These are phyloP conservation scores for Myotis myotis DNA, from an alignment of 2,797 vertebrate species.

Conservation along the genomic window DNA sequence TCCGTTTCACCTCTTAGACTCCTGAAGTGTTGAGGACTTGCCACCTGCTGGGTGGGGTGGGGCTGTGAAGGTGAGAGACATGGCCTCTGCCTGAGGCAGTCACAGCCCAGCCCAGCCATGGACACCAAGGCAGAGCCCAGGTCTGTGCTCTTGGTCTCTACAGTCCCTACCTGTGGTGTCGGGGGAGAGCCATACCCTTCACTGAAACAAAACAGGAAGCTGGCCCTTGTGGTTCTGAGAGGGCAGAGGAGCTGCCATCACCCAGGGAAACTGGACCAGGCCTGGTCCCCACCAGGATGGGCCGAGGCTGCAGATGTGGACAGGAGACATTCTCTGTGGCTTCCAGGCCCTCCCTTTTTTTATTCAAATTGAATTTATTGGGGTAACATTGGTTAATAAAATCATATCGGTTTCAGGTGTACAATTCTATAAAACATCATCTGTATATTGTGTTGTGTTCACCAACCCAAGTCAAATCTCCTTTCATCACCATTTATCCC, in stretches of 20 bases:
- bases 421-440: background rate
- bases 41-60: background rate
- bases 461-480: background rate
- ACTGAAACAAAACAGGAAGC: background rate
- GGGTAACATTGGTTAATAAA: background rate
- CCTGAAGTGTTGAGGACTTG: background rate
- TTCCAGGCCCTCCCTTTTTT: background rate
- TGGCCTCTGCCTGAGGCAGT: background rate
- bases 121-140: background rate
- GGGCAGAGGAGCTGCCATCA: background rate
- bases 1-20: background rate
- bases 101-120: background rate
- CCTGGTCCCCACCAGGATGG: background rate
- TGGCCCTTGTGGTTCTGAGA: background rate
- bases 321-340: background rate
- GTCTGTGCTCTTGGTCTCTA: background rate
- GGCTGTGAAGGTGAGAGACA: background rate
- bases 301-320: background rate
- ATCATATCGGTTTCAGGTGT: background rate
- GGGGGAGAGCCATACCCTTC: background rate
- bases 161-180: background rate
- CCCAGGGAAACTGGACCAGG: background rate
- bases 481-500: background rate
- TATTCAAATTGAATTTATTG: background rate
- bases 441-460: background rate